These are phyloP conservation scores for Pseudomugil gertrudae DNA, from an alignment of 2,797 vertebrate genomes.

Conservation along the genomic window DNA sequence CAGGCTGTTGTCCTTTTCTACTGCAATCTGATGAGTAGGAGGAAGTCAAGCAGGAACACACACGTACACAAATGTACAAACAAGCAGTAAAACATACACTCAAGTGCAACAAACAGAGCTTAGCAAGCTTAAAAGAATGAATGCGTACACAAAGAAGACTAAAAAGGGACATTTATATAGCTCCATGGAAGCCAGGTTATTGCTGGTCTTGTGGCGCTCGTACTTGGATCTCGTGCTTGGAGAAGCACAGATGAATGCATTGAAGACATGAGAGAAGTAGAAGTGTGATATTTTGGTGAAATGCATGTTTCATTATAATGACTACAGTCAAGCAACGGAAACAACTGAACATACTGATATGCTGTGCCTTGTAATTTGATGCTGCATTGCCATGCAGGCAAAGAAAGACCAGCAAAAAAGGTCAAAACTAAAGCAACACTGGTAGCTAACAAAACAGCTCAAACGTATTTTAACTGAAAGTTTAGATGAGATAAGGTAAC, in stretches of 20 bases:
- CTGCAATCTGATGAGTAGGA: constrained; percentile 77
- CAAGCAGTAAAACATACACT: constrained; percentile 26
- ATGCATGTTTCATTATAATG: constrained; percentile 11
- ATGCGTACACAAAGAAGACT: constrained; percentile 22
- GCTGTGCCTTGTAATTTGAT: not conserved
- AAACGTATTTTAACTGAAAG: not conserved
- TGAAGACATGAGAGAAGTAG: not conserved
- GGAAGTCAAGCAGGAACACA: constrained; percentile 54
- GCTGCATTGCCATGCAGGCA: not conserved
- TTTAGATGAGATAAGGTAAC: not conserved
- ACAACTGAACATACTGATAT: not conserved
- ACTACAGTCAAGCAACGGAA: not conserved
- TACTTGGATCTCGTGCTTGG: too few species aligned
- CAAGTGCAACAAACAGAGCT: constrained; percentile 33
- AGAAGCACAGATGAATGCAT: constrained; percentile 14
- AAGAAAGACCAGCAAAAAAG: not conserved
- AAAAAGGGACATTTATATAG: constrained; percentile 26
- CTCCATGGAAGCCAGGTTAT: constrained; percentile 20
- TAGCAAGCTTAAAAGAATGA: constrained; percentile 36
- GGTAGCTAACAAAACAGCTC: not conserved
- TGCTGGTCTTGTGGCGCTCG: constrained; percentile 29
- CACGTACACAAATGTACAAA: constrained; percentile 12
- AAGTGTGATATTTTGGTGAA: not conserved
- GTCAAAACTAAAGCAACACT: not conserved
- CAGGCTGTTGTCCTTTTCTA: constrained; percentile 76